Percentiles rank a stretch among this genome's conserved stretches.
Conservation (phyloP, 2,888 invertebrate species). For the Aphrophora alni region DNA sequence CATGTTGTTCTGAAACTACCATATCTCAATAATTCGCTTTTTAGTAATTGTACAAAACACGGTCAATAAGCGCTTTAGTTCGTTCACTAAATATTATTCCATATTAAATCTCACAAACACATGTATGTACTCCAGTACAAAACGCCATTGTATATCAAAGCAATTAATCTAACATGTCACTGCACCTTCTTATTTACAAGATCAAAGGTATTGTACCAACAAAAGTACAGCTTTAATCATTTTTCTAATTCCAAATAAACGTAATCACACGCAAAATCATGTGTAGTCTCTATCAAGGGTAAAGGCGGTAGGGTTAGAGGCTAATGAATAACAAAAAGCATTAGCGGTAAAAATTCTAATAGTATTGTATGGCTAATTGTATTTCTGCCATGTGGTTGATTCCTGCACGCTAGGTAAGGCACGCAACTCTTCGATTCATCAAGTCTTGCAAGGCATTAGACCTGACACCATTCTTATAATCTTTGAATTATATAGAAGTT, state of each 20-base stretch:
- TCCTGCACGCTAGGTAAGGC: neutral
- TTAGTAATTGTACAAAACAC: no score
- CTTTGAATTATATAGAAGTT: neutral
- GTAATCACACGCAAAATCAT: neutral
- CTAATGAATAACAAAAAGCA: constrained; percentile 1
- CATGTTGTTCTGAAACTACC: no score
- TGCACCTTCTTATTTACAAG: no score
- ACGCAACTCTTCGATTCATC: neutral
- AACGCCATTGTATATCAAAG: no score
- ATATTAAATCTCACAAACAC: no score
- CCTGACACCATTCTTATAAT: neutral
- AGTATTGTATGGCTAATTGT: neutral
- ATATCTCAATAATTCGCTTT: no score
- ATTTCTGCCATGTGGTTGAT: neutral
- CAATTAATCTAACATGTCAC: no score
- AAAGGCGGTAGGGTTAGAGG: neutral
- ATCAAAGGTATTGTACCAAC: neutral
- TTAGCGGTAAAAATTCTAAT: neutral
- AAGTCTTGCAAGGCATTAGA: neutral
- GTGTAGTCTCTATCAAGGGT: neutral
- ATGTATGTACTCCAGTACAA: no score
- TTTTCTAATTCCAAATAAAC: neutral
- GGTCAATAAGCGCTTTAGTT: no score
- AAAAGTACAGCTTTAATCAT: neutral
- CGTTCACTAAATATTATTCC: no score